Evolutionary conservation across 2,888 invertebrate genomes (phyloP), one percentile per base, ranked within the genome.

Genomic region (Hipparchia sbordonii): DNA sequence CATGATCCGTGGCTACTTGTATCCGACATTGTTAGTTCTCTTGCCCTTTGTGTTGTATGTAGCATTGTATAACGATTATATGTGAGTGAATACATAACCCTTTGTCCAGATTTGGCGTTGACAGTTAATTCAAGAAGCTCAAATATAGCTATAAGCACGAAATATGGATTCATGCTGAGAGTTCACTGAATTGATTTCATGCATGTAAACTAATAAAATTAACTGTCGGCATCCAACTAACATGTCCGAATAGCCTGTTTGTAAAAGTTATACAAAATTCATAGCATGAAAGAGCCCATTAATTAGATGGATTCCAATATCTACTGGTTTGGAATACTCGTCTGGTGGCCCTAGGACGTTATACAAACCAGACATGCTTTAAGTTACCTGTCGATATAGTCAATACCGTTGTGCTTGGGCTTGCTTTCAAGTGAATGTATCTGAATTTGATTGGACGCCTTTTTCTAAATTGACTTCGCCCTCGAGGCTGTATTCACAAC

Each of bases 1-100:
- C 93, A 93, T 93, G 93, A 88, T 90, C 90, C 91, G 93, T 93
- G 93, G 90, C 93, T 92, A 86, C 85, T 80, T 92, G 92, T 93
- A 87, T 90, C 92, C 90, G 84, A 90, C 83, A 84, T 85, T 92
- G 89, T 92, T 93, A 92, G 92, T 78, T 79, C 87, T 91, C 86
- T 88, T 91, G 92, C 83, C 92, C 91, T 91, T 89, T 93, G 89
- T 93, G 92, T 93, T 93, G 90, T 90, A 89, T 82, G 91, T 93
- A 92, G 93, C 85, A 82, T 74, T 91, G 90, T 92, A 88, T 80
- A 89, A 66, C 80, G 89, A 61, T 87, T 89, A 84, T 88, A 82
- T 90, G 87, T 89, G 84, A 85, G 83, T 84, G 82, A 84, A 82
- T 82, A 82, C 82, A 82, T 79, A 84, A 80, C 81, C 81, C 81